Conservation (phyloP, 2,113 vertebrate species). For the Delphinapterus leucas region DNA sequence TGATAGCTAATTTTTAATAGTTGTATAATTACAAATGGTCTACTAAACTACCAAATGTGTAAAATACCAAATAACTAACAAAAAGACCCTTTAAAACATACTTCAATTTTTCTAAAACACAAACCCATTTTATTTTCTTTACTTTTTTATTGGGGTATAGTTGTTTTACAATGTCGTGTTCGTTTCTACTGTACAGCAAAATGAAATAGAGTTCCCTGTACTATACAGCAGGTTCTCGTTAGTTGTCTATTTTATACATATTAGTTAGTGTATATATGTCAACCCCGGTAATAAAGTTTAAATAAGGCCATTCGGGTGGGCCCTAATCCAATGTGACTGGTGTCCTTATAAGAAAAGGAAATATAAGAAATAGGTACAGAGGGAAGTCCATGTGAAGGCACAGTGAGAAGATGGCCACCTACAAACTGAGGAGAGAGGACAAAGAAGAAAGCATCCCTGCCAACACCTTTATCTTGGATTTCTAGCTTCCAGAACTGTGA, state of each 20-base stretch:
- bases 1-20: too few relatives aligned
- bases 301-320: background rate
- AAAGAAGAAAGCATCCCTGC: background rate
- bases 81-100: slow-evolving; percentile 11
- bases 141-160: too few relatives aligned
- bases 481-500: background rate
- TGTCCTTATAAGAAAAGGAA: background rate
- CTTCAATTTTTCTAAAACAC: background rate
- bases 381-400: background rate
- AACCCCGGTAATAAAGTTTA: background rate
- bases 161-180: too few relatives aligned
- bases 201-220: too few relatives aligned
- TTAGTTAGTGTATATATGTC: too few relatives aligned
- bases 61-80: background rate
- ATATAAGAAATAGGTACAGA: background rate
- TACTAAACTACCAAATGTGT: too few relatives aligned
- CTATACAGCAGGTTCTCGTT: too few relatives aligned
- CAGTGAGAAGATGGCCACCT: background rate
- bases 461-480: background rate
- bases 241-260: too few relatives aligned
- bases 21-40: too few relatives aligned
- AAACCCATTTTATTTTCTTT: background rate
- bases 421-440: background rate
- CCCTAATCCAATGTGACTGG: background rate
- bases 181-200: too few relatives aligned